phyloP scores from a whole-genome alignment of 2,888 invertebrate species.

The Molorchus minor region DNA sequence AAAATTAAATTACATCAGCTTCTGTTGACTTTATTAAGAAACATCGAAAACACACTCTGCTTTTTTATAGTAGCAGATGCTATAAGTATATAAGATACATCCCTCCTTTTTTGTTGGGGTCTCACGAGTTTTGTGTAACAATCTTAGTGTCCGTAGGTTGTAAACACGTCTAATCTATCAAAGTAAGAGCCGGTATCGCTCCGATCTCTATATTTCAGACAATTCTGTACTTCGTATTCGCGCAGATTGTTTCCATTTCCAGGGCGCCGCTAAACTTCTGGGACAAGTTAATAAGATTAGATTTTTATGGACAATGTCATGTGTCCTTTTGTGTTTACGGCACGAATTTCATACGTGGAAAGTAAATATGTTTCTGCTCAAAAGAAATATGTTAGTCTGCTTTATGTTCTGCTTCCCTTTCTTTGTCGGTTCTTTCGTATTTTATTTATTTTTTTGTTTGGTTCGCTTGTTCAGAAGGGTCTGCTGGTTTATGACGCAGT shows the following conservation, averaged over 20 bases:
- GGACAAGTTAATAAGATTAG: constrained; percentile 61
- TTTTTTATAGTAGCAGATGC: no score
- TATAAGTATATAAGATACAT: no score
- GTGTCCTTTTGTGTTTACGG: constrained; percentile 56
- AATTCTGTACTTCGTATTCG: constrained; percentile 42
- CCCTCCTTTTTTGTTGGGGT: constrained; percentile 1
- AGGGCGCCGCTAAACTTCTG: constrained; percentile 58
- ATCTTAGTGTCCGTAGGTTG: constrained; percentile 41
- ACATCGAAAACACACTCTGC: no score
- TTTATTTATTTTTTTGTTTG: constrained; percentile 13
- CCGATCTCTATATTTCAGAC: constrained; percentile 47
- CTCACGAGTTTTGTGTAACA: constrained; percentile 34
- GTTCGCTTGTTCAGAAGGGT: constrained; percentile 8
- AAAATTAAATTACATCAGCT: no score
- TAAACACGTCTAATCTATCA: constrained; percentile 53
- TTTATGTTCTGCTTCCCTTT: constrained; percentile 38
- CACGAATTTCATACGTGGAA: constrained; percentile 52
- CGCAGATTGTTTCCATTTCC: constrained; percentile 49
- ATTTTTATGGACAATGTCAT: constrained; percentile 63
- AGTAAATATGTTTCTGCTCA: constrained; percentile 54
- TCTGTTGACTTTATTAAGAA: no score
- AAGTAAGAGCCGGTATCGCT: constrained; percentile 46
- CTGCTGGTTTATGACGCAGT: neutral
- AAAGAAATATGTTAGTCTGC: constrained; percentile 35
- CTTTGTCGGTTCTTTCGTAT: neutral